phyloP scores from a whole-genome alignment of 2,888 invertebrate species.

The Drosophila anceps region DNA sequence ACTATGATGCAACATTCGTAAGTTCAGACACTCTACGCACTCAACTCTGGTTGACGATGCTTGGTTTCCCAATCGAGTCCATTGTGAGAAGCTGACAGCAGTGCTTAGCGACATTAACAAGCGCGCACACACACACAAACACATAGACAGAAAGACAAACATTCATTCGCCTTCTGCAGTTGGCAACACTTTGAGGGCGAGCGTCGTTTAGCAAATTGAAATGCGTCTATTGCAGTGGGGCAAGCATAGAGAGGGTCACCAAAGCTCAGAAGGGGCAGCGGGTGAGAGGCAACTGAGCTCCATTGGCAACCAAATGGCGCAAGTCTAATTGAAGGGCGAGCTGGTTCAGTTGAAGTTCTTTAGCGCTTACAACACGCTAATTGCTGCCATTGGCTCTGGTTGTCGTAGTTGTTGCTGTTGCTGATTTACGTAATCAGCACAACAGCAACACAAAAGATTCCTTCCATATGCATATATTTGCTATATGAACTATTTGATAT shows the following conservation, averaged over 20 bases:
- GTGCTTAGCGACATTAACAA: constrained; percentile 48
- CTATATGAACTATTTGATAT: not conserved
- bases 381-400: constrained; percentile 35
- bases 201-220: constrained; percentile 48
- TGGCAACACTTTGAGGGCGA: constrained; percentile 48
- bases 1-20: not conserved
- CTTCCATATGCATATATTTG: not conserved
- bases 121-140: constrained; percentile 14
- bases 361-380: constrained; percentile 59
- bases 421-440: constrained; percentile 26
- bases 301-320: constrained; percentile 46
- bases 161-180: constrained; percentile 23
- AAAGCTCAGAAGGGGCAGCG: not conserved
- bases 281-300: not conserved
- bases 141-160: constrained; percentile 12
- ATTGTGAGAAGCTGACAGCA: constrained; percentile 44
- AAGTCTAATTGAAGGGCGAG: constrained; percentile 62
- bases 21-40: not conserved
- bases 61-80: not conserved
- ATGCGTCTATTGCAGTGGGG: constrained; percentile 34
- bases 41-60: not conserved
- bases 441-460: constrained; percentile 15
- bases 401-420: constrained; percentile 13
- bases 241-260: not conserved
- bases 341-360: constrained; percentile 53